Percentiles rank a stretch among this genome's conserved stretches.
Evolutionary conservation across 2,797 vertebrate genomes (phyloP).

Genomic region (Graptemys geographica): DNA sequence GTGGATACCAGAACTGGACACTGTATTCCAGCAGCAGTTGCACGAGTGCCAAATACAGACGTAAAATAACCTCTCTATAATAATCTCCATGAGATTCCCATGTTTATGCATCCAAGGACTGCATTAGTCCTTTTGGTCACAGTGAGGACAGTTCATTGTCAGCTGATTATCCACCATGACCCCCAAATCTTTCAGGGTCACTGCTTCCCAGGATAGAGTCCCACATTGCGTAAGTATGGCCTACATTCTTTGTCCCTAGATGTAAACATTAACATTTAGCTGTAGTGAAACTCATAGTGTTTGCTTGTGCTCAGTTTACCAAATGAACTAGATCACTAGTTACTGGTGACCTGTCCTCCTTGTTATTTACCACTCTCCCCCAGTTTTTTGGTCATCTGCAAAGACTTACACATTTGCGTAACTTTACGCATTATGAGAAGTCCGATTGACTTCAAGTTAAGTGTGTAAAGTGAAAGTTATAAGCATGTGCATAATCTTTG

Average conservation of each 20-base stretch:
- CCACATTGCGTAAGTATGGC: not conserved
- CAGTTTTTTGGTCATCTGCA: not conserved
- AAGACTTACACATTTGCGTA: not conserved
- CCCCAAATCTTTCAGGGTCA: not conserved
- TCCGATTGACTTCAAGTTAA: not conserved
- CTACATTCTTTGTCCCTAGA: not conserved
- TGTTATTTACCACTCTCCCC: not conserved
- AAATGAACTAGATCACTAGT: not conserved
- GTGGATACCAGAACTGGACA: too few relatives aligned
- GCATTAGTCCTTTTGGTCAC: not conserved
- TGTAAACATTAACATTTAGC: not conserved
- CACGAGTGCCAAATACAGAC: not conserved
- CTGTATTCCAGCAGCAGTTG: too few relatives aligned
- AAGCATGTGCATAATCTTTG: not conserved
- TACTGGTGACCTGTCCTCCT: not conserved
- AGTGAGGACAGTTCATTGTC: not conserved
- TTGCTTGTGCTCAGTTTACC: not conserved
- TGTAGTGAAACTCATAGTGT: not conserved
- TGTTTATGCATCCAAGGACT: not conserved
- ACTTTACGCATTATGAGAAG: accelerated
- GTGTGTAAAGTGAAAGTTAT: not conserved
- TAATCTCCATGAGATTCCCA: not conserved
- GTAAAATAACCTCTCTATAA: not conserved
- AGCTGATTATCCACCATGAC: not conserved
- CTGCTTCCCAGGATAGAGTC: not conserved